A percentile compares a stretch with the other conserved stretches of the same genome.
Conservation (phyloP, 1,140 invertebrate species). For the Cyclargus thomasi region DNA sequence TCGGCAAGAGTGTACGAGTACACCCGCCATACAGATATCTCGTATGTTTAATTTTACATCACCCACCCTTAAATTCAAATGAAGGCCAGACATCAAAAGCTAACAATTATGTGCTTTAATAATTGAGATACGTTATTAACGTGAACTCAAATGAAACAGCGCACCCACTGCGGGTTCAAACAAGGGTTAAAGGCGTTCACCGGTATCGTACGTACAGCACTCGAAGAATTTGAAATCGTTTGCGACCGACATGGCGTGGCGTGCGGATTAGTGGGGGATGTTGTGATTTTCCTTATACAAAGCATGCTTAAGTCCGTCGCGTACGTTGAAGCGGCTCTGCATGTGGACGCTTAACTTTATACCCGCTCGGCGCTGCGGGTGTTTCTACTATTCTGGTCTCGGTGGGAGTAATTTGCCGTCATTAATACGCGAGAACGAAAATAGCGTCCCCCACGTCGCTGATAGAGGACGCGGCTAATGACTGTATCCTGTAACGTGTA, state of each 20-base stretch:
- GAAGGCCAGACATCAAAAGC: background rate
- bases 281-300: too few species aligned
- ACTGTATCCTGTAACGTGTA: slow-evolving; percentile 41
- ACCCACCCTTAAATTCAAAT: background rate
- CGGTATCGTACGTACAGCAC: too few species aligned
- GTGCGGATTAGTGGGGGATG: too few species aligned
- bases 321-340: too few species aligned
- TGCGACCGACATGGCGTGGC: too few species aligned
- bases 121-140: background rate
- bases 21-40: too few species aligned
- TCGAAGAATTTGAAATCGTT: too few species aligned
- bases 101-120: background rate
- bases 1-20: too few species aligned
- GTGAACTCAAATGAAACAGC: slow-evolving; percentile 9
- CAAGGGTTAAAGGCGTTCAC: background rate
- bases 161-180: slow-evolving; percentile 11
- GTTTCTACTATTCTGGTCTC: slow-evolving; percentile 45
- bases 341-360: background rate
- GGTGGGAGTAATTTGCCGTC: slow-evolving; percentile 51
- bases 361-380: slow-evolving; percentile 32
- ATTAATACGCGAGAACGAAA: slow-evolving; percentile 47
- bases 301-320: too few species aligned
- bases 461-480: slow-evolving; percentile 40
- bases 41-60: too few species aligned
- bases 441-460: slow-evolving; percentile 56